These are phyloP conservation scores for Ennomos erosarius DNA, from an alignment of 2,888 invertebrate species.

Conservation along the genomic window DNA sequence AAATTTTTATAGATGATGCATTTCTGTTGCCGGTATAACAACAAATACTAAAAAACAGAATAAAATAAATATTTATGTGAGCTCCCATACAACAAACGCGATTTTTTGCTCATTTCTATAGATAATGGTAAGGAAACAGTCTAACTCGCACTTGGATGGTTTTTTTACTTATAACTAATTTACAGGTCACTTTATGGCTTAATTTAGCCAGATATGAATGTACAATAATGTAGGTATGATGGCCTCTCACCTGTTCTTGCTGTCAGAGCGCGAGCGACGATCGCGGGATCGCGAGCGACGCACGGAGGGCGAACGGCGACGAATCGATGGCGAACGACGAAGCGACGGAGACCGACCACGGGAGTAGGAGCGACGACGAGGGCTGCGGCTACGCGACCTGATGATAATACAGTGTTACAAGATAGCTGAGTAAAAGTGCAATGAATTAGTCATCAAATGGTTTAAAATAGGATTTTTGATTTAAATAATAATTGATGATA, in stretches of 20 bases:
- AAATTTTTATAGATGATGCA: too few relatives aligned
- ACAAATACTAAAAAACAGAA: too few relatives aligned
- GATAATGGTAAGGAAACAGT: too few relatives aligned
- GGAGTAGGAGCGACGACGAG: constrained; percentile 71
- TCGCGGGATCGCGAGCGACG: constrained; percentile 76
- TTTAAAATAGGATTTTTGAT: neutral
- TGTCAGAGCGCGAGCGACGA: constrained; percentile 76
- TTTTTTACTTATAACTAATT: too few relatives aligned
- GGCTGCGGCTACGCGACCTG: constrained; percentile 81
- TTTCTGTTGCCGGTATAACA: too few relatives aligned
- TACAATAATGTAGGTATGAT: neutral
- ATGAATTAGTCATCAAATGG: neutral
- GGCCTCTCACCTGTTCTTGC: constrained; percentile 70
- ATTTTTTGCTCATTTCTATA: too few relatives aligned
- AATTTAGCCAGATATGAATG: too few relatives aligned
- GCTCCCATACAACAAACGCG: too few relatives aligned
- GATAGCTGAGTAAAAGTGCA: neutral
- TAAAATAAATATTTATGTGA: too few relatives aligned
- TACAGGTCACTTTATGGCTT: too few relatives aligned
- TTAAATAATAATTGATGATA: too few relatives aligned
- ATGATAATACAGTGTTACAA: neutral
- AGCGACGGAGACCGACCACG: constrained; percentile 76
- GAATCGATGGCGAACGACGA: constrained; percentile 75
- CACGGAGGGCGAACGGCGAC: constrained; percentile 73
- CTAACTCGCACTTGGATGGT: too few relatives aligned